Conservation (phyloP, 1,140 invertebrate genomes). For the Eubasilissa regina region DNA sequence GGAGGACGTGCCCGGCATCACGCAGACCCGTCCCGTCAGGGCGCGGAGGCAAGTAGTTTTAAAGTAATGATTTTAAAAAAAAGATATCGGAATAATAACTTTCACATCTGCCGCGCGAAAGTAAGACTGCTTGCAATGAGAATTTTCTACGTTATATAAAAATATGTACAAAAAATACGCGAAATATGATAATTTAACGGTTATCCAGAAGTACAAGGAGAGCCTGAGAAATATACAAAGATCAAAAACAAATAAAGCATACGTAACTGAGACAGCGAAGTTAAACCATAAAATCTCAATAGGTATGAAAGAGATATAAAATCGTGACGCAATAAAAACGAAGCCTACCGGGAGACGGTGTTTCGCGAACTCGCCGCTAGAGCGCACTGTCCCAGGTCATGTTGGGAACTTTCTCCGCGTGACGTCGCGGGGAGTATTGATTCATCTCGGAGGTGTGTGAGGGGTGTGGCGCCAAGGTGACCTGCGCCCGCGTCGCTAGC, state of each 20-base stretch:
- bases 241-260: background rate
- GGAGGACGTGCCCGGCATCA: too few species aligned
- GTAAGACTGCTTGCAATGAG: too few species aligned
- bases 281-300: background rate
- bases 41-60: too few species aligned
- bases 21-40: too few species aligned
- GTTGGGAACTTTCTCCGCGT: conserved; percentile 33
- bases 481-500: conserved; percentile 10
- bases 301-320: conserved; percentile 9
- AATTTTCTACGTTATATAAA: too few species aligned
- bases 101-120: too few species aligned
- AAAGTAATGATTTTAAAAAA: too few species aligned
- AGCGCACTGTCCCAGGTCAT: conserved; percentile 29
- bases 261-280: background rate
- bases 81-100: too few species aligned
- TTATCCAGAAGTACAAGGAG: too few species aligned
- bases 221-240: too few species aligned
- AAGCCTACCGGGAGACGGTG: background rate
- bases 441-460: conserved; percentile 30
- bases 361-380: background rate
- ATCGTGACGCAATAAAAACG: conserved; percentile 18
- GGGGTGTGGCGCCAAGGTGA: conserved; percentile 53
- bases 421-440: conserved; percentile 48
- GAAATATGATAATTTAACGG: too few species aligned
- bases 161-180: too few species aligned